A percentile compares a stretch with the other conserved stretches of the same genome.
Evolutionary conservation across 2,797 vertebrate species (phyloP).

Genomic region (Thalassophryne amazonica): DNA sequence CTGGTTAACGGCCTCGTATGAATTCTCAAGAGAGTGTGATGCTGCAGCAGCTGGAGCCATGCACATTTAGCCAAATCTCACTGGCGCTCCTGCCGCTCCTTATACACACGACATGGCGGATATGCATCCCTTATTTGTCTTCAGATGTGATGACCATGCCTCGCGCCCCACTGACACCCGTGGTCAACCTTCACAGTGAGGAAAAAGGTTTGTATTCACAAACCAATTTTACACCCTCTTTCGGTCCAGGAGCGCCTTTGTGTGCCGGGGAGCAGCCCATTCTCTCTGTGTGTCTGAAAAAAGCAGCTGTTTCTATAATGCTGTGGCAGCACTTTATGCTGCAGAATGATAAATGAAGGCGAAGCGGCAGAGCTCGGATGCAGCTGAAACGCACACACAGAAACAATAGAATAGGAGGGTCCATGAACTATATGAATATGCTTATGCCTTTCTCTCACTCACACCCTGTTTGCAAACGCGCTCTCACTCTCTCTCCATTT

Average conservation of each 20-base stretch:
- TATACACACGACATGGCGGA: conserved; percentile 48
- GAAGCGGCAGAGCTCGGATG: conserved; percentile 64
- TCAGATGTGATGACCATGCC: conserved; percentile 59
- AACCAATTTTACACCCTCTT: conserved; percentile 80
- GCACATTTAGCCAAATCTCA: conserved; percentile 41
- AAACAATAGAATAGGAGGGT: conserved; percentile 61
- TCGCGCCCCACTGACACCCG: conserved; percentile 57
- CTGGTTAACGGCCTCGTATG: conserved; percentile 38
- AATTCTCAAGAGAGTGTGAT: conserved; percentile 44
- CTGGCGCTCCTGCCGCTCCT: conserved; percentile 47
- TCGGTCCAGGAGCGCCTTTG: conserved; percentile 67
- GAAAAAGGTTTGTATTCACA: conserved; percentile 73
- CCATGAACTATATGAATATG: conserved; percentile 28
- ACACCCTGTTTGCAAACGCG: conserved; percentile 14
- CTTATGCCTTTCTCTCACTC: conserved; percentile 25
- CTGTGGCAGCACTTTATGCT: conserved; percentile 78
- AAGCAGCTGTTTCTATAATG: conserved; percentile 92
- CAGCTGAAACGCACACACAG: conserved; percentile 62
- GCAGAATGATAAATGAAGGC: conserved; percentile 86
- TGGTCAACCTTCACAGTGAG: conserved; percentile 61
- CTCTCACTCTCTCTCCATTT: conserved; percentile 13
- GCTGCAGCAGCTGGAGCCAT: conserved; percentile 66
- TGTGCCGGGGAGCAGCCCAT: conserved; percentile 64
- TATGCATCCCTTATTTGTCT: conserved; percentile 66
- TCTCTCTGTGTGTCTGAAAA: conserved; percentile 66